phyloP scores from a whole-genome alignment of 2,888 invertebrate genomes.

The Clivina fossor region DNA sequence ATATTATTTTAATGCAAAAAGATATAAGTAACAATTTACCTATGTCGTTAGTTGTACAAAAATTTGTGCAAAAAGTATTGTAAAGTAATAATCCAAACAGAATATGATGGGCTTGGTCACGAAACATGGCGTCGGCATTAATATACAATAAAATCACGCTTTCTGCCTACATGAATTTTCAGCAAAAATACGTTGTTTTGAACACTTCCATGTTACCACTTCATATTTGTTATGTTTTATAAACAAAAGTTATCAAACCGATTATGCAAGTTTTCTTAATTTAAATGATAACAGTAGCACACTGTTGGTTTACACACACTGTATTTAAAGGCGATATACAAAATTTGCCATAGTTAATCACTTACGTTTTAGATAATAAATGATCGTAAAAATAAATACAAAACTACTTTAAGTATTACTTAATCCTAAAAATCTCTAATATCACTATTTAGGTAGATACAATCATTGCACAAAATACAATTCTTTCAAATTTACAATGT shows the following conservation, averaged over 20 bases:
- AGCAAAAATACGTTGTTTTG: background rate
- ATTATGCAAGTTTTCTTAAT: slow-evolving; percentile 9
- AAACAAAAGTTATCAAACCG: slow-evolving; percentile 2
- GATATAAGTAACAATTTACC: slow-evolving; percentile 45
- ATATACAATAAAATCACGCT: slow-evolving; percentile 27
- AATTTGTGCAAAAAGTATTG: slow-evolving; percentile 43
- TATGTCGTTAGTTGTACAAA: slow-evolving; percentile 46
- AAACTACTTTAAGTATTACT: slow-evolving; percentile 1
- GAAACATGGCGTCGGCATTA: slow-evolving; percentile 50
- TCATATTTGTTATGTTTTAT: slow-evolving; percentile 13
- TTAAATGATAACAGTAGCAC: slow-evolving; percentile 6
- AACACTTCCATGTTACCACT: slow-evolving; percentile 12
- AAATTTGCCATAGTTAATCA: slow-evolving; percentile 10
- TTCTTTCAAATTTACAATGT: no score
- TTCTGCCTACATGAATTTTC: slow-evolving; percentile 14
- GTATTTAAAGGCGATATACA: slow-evolving; percentile 17
- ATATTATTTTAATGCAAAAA: no score
- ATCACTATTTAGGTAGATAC: slow-evolving; percentile 9
- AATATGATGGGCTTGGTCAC: slow-evolving; percentile 52
- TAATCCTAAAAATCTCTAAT: slow-evolving; percentile 14
- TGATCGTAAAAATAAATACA: slow-evolving; percentile 9
- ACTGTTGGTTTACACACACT: background rate
- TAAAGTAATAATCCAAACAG: slow-evolving; percentile 47
- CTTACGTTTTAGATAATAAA: slow-evolving; percentile 14
- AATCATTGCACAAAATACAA: slow-evolving; percentile 20